Evolutionary conservation across 2,797 vertebrate genomes (phyloP).

Genomic region (Holocentrus rufus): DNA sequence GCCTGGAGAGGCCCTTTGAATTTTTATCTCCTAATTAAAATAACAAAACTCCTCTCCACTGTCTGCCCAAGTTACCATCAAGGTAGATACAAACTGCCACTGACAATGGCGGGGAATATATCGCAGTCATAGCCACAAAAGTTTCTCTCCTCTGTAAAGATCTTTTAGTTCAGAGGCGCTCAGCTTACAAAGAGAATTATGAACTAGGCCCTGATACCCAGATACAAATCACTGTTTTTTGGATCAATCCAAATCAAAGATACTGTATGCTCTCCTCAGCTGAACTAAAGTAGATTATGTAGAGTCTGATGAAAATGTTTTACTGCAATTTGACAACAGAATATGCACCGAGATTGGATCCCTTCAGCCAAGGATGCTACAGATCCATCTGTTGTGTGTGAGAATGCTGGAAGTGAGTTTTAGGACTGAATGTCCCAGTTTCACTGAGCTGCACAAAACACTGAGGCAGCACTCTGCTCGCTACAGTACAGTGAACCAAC

Average conservation of each 20-base stretch:
- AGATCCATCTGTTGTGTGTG: conserved; percentile 75
- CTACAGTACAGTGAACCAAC: conserved; percentile 54
- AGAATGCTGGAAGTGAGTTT: conserved; percentile 68
- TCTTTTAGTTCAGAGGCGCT: conserved; percentile 66
- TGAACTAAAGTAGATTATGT: conserved; percentile 66
- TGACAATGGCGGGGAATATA: conserved; percentile 73
- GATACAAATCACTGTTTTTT: conserved; percentile 70
- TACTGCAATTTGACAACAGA: conserved; percentile 64
- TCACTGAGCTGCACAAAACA: conserved; percentile 65
- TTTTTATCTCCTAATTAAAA: conserved; percentile 89
- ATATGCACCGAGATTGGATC: conserved; percentile 55
- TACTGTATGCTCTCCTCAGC: conserved; percentile 50
- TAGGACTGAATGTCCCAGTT: conserved; percentile 73
- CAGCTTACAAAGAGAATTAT: conserved; percentile 72
- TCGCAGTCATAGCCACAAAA: conserved; percentile 71
- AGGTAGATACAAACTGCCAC: conserved; percentile 83
- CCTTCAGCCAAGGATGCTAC: conserved; percentile 72
- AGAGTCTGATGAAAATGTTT: conserved; percentile 68
- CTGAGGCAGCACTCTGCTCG: conserved; percentile 65
- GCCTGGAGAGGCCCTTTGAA: conserved; percentile 85
- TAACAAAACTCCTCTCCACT: conserved; percentile 84
- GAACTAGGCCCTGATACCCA: conserved; percentile 49
- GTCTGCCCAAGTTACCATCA: conserved; percentile 82
- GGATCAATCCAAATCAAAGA: conserved; percentile 71
- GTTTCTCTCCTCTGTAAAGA: conserved; percentile 66